Base-by-base conservation (phyloP, 2,888 invertebrate genomes). In the Autographa pulchrina region DNA sequence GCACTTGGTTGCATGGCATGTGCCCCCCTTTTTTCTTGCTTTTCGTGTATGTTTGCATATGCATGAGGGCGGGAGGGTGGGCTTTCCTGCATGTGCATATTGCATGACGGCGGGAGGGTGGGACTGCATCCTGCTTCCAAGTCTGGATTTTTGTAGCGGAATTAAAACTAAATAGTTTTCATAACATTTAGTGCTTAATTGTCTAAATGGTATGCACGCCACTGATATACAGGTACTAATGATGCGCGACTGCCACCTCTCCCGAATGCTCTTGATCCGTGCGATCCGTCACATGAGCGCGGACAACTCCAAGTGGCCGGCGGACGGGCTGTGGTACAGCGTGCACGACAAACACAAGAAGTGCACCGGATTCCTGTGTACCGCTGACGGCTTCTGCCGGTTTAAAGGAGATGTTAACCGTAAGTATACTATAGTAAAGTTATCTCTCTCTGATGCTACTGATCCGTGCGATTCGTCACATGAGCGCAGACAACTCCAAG, bases 281-380 rank as follows among this genome's bases (percentile, higher is more conserved):
- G 93, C 96, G 0, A 86, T 96, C 16, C 91, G 94, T 18, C 89
- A 95, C 81, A 94, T 96, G 91, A 94, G 96, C 0, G 85, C 86
- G 0, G 92, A 95, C 75, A 93, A 94, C 77, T 85, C 88, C 0
- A 88, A 85, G 20, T 94, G 94, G 94, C 90, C 94, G 6, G 92
- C 93, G 0, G 90, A 89, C 74, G 95, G 94, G 0, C 82, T 93
- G 9, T 96, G 96, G 93, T 94, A 94, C 86, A 89, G 90, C 18
- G 90, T 87, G 1, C 88, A 85, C 2, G 90, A 88, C 2, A 78
- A 75, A 2, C 93, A 89, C 48, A 85, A 80, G 59, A 94, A 92
- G 72, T 98, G 98, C 82, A 96, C 96, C 13, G 97, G 97, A 0
- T 98, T 98, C 82, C 89, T 98, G 20, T 98, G 98, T 80, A 96